Evolutionary conservation across 2,797 vertebrate species (phyloP), one percentile per base, ranked within the genome.

Genomic region (Varecia variegata): DNA sequence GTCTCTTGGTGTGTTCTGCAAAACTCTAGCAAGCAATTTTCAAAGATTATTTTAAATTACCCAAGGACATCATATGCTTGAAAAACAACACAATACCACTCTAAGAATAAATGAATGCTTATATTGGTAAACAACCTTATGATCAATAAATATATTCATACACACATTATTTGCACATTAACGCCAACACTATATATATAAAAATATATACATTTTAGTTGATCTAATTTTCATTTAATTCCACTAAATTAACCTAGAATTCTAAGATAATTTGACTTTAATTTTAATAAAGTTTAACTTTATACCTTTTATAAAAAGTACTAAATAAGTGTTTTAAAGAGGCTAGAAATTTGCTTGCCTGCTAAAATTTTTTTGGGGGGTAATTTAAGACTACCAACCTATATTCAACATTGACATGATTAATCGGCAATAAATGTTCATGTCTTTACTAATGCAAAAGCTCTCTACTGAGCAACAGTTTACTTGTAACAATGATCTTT

Each of bases 241-340:
- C 62, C 68, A 86, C 0, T 45, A 52, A 81, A 67, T 81, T 73
- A 91, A 81, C 14, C 89, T 50, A 70, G 45, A 95, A 94, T 80
- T 77, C 30, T 45, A 81, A 88, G 85, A 35, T 17, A 81, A 93
- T 40, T 32, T 56, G 15, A 73, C 80, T 45, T 89, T 52, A 74
- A 90, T 47, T 45, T 89, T 52, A 79, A 90, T 54, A 32, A 86
- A 82, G 25, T 30, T 83, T 40, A 54, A 45, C 30, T 60, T 52
- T 18, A n/a, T 4, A 17, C 27, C 17, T 5, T 60, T 58, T 62
- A 83, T 7, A 52, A 67, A 88, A 30, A n/a, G 30, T 54, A 56
- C 14, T 12, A 35, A 82, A 9, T 40, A 30, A 32, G 32, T 52
- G n/a, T 86, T 62, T 80, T 54, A 79, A 54, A 50, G 27, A 68